Conservation (phyloP, 2,888 invertebrate species). For the Vesta saturnalis region DNA sequence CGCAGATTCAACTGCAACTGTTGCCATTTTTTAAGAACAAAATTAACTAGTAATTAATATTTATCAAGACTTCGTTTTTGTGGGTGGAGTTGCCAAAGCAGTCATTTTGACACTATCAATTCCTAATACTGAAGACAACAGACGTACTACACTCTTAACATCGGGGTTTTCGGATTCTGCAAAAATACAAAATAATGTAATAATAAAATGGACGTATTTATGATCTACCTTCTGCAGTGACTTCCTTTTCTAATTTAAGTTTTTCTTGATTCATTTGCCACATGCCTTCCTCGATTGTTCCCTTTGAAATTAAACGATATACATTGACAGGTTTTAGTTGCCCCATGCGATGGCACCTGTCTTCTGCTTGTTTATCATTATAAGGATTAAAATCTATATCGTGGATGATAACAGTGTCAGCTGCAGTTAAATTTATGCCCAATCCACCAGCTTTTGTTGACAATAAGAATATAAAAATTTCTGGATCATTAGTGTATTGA, state of each 20-base stretch:
- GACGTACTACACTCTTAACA: slow-evolving; percentile 80
- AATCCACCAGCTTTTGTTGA: slow-evolving; percentile 96
- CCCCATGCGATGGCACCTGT: slow-evolving; percentile 83
- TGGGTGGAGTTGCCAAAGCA: slow-evolving; percentile 51
- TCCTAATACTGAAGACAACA: slow-evolving; percentile 82
- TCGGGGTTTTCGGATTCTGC: slow-evolving; percentile 77
- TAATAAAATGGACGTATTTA: background rate
- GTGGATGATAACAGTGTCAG: slow-evolving; percentile 95
- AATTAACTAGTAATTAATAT: too few species aligned
- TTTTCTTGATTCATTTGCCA: slow-evolving; percentile 90
- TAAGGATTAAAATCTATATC: slow-evolving; percentile 99
- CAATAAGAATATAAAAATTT: slow-evolving; percentile 89
- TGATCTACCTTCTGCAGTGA: slow-evolving; percentile 67
- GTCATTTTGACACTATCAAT: slow-evolving; percentile 61
- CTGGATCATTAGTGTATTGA: slow-evolving; percentile 80
- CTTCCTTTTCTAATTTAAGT: slow-evolving; percentile 88
- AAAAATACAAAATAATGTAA: slow-evolving; percentile 41
- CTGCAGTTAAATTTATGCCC: slow-evolving; percentile 93
- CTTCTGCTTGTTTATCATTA: slow-evolving; percentile 98
- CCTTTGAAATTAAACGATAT: slow-evolving; percentile 83
- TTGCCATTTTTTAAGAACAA: too few species aligned
- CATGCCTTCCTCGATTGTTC: slow-evolving; percentile 95
- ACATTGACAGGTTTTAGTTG: slow-evolving; percentile 86
- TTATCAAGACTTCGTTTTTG: slow-evolving; percentile 44
- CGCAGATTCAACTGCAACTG: too few species aligned